These are phyloP conservation scores for Cephus pygmeus DNA, from an alignment of 2,888 invertebrate species.

Conservation along the genomic window DNA sequence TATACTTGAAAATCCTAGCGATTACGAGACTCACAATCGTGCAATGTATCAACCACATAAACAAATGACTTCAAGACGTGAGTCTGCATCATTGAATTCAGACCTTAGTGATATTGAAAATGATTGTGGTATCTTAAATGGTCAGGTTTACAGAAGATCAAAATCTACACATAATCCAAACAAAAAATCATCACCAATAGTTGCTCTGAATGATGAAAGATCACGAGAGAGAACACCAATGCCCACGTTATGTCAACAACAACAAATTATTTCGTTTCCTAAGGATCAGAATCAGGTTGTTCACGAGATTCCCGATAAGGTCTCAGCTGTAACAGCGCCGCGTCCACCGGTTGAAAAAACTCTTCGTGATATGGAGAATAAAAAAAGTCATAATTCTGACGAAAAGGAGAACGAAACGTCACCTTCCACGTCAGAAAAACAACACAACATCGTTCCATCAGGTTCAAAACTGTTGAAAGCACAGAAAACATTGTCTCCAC, in stretches of 20 bases:
- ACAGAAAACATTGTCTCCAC: neutral
- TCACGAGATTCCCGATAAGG: neutral
- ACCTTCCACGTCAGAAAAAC: neutral
- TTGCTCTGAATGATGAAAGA: neutral
- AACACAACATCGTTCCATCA: neutral
- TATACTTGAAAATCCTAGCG: slow-evolving; percentile 34
- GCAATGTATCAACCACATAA: neutral
- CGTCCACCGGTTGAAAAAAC: neutral
- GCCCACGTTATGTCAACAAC: neutral
- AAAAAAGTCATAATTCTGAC: neutral
- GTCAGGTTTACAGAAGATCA: neutral
- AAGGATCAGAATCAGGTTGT: neutral
- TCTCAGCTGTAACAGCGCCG: neutral
- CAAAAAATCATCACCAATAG: neutral
- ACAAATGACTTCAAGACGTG: neutral
- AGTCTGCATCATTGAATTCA: neutral
- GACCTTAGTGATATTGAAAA: neutral
- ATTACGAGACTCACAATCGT: neutral
- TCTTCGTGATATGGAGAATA: neutral
- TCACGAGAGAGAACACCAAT: neutral
- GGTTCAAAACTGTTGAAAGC: neutral
- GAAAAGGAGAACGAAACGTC: neutral
- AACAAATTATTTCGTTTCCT: neutral
- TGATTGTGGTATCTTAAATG: neutral
- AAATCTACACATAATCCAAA: neutral